Base-by-base conservation (phyloP, 2,113 vertebrate genomes). In the Etheostoma spectabile region DNA sequence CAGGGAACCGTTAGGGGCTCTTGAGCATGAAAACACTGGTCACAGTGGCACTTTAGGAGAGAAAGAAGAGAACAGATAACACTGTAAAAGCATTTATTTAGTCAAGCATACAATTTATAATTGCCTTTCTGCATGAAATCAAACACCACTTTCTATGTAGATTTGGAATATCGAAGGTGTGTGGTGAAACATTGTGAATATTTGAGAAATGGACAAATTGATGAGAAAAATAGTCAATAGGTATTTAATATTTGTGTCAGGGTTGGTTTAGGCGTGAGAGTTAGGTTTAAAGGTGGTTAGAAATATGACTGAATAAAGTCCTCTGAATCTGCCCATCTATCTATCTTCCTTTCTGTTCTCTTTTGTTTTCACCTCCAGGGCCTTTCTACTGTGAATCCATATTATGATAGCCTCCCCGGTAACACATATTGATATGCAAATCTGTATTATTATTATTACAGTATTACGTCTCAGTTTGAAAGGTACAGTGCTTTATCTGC, bases 1-100 rank as follows among this genome's bases (percentile, higher is more conserved):
- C 8, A 27, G n/a, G 35, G 35, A 27, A 27, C 15, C 42, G 19
- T 46, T 24, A 71, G n/a, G 21, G 15, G 33, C 35, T 22, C 21
- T 12, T 55, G 33, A 55, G 18, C 51, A 70, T 55, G 33, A 42
- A 57, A 71, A 38, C 5, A 5, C 30, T 38, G 49, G 30, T 33
- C 48, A 38, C 51, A 68, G 18, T 42, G 38, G 38, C 38, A 42
- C 10, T 11, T 6, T 13, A 33, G 65, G 46, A 53, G 19, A 53
- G 12, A 21, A 53, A 68, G 19, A 30, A 38, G 67, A 42, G 33
- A 42, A 55, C 0, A 14, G 21, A 22, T 42, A 38, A 18, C 6
- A 53, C 3, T 38, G 49, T 53, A 38, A 68, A 69, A 53, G 21
- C 49, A 22, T 70, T 70, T 71, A 13, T 27, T 56, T 56, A 45